A percentile compares a stretch with the other conserved stretches of the same genome.
phyloP scores from a whole-genome alignment of 2,113 vertebrate species.

The Burhinus bistriatus region DNA sequence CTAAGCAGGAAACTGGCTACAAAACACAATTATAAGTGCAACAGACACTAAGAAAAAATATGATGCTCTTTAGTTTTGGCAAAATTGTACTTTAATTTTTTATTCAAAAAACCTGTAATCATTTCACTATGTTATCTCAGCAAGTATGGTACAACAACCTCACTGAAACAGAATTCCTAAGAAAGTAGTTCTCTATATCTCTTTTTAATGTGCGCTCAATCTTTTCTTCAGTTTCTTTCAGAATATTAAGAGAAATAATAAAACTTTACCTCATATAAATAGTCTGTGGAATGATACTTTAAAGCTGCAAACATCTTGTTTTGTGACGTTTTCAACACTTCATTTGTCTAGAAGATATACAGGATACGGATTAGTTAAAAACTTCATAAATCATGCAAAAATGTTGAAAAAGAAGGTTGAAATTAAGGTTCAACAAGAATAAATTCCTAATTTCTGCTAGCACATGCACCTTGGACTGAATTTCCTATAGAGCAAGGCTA shows the following conservation, averaged over 20 bases:
- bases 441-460: background rate
- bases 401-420: background rate
- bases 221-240: background rate
- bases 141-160: background rate
- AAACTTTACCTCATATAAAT: slow-evolving; percentile 76
- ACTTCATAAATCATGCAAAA: background rate
- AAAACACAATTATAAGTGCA: background rate
- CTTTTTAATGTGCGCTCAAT: background rate
- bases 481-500: background rate
- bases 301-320: slow-evolving; percentile 73
- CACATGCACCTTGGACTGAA: background rate
- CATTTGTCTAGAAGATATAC: slow-evolving; percentile 27
- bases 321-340: background rate
- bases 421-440: background rate
- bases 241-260: background rate
- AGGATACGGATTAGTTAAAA: slow-evolving; percentile 20
- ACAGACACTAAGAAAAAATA: background rate
- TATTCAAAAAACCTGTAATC: background rate
- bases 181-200: background rate
- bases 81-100: background rate
- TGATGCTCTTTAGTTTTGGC: background rate
- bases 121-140: background rate
- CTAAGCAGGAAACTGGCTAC: background rate
- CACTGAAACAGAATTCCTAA: slow-evolving; percentile 20
- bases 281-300: slow-evolving; percentile 75